A percentile compares a stretch with the other conserved stretches of the same genome.
Evolutionary conservation across 2,797 vertebrate species (phyloP).

Genomic region (Merluccius polli): DNA sequence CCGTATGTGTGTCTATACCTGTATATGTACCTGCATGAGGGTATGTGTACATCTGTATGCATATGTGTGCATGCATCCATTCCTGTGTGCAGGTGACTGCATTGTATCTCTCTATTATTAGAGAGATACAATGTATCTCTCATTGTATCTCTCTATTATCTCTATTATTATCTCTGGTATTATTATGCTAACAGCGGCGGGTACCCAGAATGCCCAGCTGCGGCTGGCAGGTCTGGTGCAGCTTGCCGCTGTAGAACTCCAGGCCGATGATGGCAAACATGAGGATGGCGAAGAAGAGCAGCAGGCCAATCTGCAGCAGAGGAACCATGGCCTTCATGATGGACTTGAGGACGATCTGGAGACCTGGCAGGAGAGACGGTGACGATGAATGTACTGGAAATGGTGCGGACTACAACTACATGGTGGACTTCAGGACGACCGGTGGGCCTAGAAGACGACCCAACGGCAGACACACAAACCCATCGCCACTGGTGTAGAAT

Average conservation of each 20-base stretch:
- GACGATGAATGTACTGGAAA: too few relatives aligned
- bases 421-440: constrained; percentile 96
- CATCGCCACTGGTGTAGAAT: neutral
- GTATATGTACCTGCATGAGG: neutral
- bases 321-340: constrained; percentile 99
- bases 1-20: neutral
- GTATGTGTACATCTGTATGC: neutral
- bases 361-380: constrained; percentile 67
- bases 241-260: constrained; percentile 95
- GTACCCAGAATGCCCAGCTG: constrained; percentile 61
- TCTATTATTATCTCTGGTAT: neutral
- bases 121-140: too few relatives aligned
- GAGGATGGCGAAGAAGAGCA: constrained; percentile 97
- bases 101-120: neutral
- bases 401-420: constrained; percentile 70
- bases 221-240: constrained; percentile 85
- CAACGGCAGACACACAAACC: neutral
- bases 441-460: constrained; percentile 79
- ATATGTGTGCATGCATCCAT: neutral
- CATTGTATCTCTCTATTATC: neutral
- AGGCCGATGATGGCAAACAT: constrained; percentile 99
- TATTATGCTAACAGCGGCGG: neutral
- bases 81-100: neutral
- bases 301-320: constrained; percentile 92
- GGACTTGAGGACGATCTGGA: constrained; percentile 97